Evolutionary conservation across 2,888 invertebrate species (phyloP), one percentile per base, ranked within the genome.

Genomic region (Hemaris fuciformis): DNA sequence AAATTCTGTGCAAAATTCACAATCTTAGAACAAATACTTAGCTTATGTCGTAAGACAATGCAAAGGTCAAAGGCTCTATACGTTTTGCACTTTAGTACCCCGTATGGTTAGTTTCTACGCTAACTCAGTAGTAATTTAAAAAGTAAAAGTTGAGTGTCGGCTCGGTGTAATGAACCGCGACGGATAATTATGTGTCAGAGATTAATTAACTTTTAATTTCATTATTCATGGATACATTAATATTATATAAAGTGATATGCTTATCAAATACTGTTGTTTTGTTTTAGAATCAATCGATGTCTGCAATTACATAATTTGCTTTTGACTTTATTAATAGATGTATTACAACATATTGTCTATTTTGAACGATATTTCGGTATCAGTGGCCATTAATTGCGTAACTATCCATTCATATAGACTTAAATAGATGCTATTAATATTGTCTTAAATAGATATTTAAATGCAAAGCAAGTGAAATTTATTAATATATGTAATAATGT

Each of bases 11-110:
- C 18, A 6, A n/a, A 6, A 3, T 13, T 15, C 3, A 13, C 38
- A 3, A 41, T 41, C 48, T 25, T 53, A 60, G 38, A 48, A 60
- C 41, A 60, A 38, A 23, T 7, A 18, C 20, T 46, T 25, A 34
- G n/a, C 13, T 13, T 81, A 80, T 72, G 82, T 74, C 79, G 76
- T 76, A 68, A 85, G 77, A 85, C 84, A 85, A 84, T 85, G 79
- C 71, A 72, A 74, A 71, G 87, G 86, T 88, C 87, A 87, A 81
- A 86, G 86, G 87, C 86, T 85, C 75, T 64, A 66, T 71, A 75
- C 72, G 71, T 72, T 72, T 69, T 68, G 71, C 69, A 73, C 74
- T 74, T 68, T 64, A 67, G 69, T 71, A 67, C 68, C 60, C 61
- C 56, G 59, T 65, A 61, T 41, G 41, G 45, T 57, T 56, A 64